phyloP scores from a whole-genome alignment of 2,888 invertebrate genomes.

The Drosophila borealis region DNA sequence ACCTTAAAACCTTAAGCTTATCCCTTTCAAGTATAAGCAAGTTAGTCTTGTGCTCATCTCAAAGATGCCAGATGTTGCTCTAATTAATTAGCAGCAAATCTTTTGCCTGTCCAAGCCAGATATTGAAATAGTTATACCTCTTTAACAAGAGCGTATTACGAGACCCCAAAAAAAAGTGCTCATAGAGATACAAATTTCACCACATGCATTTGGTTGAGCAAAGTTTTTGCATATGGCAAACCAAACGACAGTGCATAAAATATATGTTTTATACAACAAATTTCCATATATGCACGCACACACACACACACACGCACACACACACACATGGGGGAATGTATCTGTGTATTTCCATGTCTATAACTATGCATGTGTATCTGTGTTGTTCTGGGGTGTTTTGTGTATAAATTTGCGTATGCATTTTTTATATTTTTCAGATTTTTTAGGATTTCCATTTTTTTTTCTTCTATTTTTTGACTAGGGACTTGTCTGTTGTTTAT shows the following conservation, averaged over 20 bases:
- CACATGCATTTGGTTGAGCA: conserved; percentile 53
- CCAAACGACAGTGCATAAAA: conserved; percentile 77
- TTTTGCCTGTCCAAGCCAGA: not conserved
- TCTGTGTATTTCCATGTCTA: conserved; percentile 46
- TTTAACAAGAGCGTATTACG: conserved; percentile 32
- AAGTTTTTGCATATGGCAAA: conserved; percentile 65
- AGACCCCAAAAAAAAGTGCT: conserved; percentile 18
- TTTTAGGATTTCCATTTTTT: conserved; percentile 7
- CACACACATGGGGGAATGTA: conserved; percentile 5
- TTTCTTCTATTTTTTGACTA: conserved; percentile 22
- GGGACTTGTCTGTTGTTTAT: conserved; percentile 57
- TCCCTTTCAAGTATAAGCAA: no score
- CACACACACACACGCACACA: conserved; percentile 8
- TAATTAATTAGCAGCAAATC: not conserved
- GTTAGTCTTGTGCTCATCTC: no score
- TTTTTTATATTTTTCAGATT: conserved; percentile 45
- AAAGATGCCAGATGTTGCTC: no score
- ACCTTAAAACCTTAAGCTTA: no score
- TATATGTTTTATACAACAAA: conserved; percentile 69
- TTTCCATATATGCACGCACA: conserved; percentile 57
- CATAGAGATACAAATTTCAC: conserved; percentile 38
- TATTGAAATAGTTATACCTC: conserved; percentile 17
- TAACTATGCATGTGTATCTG: conserved; percentile 28
- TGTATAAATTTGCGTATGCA: conserved; percentile 78
- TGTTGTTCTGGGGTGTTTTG: conserved; percentile 30